Evolutionary conservation across 2,113 vertebrate species (phyloP).

Genomic region (Athene noctua): DNA sequence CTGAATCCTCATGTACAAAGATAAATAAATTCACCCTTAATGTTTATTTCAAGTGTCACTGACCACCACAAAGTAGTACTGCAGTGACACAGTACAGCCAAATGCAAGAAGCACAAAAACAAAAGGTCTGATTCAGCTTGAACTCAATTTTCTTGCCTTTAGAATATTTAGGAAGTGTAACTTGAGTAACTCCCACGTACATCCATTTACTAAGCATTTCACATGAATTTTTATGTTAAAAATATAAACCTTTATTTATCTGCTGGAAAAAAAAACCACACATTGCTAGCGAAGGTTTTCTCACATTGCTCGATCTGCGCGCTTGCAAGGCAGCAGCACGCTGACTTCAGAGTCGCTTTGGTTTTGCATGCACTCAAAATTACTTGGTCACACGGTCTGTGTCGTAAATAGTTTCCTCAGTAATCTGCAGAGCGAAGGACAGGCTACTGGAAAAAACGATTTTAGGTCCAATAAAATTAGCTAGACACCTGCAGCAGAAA

Average conservation of each 20-base stretch:
- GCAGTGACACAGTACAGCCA: not conserved
- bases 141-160: not conserved
- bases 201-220: not conserved
- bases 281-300: not conserved
- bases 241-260: not conserved
- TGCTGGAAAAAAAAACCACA: not conserved
- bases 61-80: not conserved
- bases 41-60: not conserved
- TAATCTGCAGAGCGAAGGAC: not conserved
- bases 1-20: not conserved
- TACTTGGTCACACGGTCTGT: not conserved
- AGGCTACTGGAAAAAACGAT: not conserved
- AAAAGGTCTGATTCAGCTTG: slow-evolving; percentile 6
- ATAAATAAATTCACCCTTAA: not conserved
- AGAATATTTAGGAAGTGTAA: not conserved
- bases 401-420: not conserved
- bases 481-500: not conserved
- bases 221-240: not conserved
- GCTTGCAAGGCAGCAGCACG: not conserved
- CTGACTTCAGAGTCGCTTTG: not conserved
- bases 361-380: not conserved
- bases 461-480: not conserved
- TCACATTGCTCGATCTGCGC: accelerated
- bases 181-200: not conserved
- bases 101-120: not conserved